phyloP scores from a whole-genome alignment of 2,113 vertebrate species.

The Neogobius melanostomus region DNA sequence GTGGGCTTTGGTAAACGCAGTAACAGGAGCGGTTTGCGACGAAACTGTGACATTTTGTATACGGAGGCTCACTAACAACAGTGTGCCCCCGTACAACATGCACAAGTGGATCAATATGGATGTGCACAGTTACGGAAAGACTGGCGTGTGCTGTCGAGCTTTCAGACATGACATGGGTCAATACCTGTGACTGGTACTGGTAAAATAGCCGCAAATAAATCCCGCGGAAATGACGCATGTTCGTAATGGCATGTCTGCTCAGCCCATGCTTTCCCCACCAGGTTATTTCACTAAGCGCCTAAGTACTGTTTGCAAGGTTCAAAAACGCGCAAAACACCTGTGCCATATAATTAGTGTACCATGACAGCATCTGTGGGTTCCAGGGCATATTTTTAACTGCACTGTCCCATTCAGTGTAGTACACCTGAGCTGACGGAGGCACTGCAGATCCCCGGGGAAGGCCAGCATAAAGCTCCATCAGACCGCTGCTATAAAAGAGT shows the following conservation, averaged over 20 bases:
- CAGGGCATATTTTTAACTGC: conserved; percentile 2
- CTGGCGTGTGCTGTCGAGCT: too few species aligned
- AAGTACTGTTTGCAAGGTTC: neutral
- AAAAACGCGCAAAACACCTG: conserved; percentile 10
- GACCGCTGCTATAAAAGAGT: neutral
- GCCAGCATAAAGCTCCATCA: neutral
- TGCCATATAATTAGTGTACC: conserved; percentile 8
- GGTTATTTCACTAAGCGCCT: conserved; percentile 1
- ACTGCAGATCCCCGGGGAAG: neutral
- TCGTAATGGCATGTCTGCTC: neutral
- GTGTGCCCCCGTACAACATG: too few species aligned
- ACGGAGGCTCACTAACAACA: neutral
- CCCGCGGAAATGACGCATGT: neutral
- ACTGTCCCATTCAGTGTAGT: conserved; percentile 2
- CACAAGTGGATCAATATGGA: too few species aligned
- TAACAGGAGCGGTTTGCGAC: neutral
- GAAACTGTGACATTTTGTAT: neutral
- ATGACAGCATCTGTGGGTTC: conserved; percentile 5
- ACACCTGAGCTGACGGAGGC: conserved; percentile 7
- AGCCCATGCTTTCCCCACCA: neutral
- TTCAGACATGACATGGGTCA: too few species aligned
- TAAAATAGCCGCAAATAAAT: neutral
- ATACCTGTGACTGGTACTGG: neutral
- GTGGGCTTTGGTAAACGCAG: neutral
- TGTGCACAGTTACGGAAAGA: too few species aligned